These are phyloP conservation scores for Adelosebastes latens DNA, from an alignment of 2,797 vertebrate species.

Conservation along the genomic window DNA sequence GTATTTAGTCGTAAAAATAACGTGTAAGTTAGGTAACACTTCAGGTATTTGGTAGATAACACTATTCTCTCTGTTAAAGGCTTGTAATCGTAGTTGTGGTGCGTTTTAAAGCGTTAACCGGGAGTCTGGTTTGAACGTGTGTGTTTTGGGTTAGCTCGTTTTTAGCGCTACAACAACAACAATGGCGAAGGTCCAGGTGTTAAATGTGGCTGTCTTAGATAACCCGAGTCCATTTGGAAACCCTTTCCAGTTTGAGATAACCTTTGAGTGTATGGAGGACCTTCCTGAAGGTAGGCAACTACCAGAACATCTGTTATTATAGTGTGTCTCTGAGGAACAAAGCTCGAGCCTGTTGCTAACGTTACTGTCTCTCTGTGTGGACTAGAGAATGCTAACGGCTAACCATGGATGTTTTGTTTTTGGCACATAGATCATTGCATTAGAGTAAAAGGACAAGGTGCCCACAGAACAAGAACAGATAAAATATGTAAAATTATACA, in stretches of 20 bases:
- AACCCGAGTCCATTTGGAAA: slow-evolving; percentile 91
- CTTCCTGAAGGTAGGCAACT: slow-evolving; percentile 87
- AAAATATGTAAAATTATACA: too few species aligned
- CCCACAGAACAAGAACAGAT: too few species aligned
- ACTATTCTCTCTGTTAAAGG: too few species aligned
- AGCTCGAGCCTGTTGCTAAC: background rate
- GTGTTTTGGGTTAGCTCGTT: slow-evolving; percentile 39
- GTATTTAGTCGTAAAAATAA: background rate
- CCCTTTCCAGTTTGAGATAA: slow-evolving; percentile 94
- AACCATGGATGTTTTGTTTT: background rate
- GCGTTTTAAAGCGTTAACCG: slow-evolving; percentile 43
- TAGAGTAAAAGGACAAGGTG: too few species aligned
- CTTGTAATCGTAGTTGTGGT: background rate
- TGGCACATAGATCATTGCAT: too few species aligned
- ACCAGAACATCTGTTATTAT: slow-evolving; percentile 71
- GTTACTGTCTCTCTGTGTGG: background rate
- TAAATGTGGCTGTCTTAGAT: slow-evolving; percentile 88
- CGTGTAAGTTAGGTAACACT: background rate
- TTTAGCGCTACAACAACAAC: slow-evolving; percentile 58
- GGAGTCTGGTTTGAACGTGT: slow-evolving; percentile 58
- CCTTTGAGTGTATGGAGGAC: slow-evolving; percentile 93
- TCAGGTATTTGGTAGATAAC: background rate
- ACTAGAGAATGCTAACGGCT: slow-evolving; percentile 32
- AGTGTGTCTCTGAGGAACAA: slow-evolving; percentile 68
- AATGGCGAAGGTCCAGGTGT: slow-evolving; percentile 94